phyloP scores from a whole-genome alignment of 1,140 invertebrate species.

The Oedothorax gibbosus region DNA sequence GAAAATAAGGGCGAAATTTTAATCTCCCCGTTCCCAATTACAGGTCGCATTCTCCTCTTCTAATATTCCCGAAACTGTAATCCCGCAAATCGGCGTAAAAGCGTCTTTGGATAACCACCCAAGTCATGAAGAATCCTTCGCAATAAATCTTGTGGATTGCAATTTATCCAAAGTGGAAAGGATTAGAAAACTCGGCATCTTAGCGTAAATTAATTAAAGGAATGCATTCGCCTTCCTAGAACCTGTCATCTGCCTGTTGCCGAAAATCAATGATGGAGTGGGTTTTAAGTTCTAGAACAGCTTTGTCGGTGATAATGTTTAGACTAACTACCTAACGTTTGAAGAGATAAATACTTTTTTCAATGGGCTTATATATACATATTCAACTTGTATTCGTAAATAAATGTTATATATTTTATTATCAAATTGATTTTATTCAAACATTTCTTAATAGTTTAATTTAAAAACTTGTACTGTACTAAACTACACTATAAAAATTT shows the following conservation, averaged over 20 bases:
- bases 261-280: background rate
- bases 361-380: too few relatives aligned
- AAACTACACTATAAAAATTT: too few relatives aligned
- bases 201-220: conserved; percentile 34
- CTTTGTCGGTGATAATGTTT: too few relatives aligned
- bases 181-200: conserved; percentile 24
- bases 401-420: too few relatives aligned
- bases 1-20: background rate
- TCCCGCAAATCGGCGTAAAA: conserved; percentile 30
- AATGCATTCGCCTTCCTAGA: background rate
- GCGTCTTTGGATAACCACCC: background rate
- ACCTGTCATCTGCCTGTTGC: conserved; percentile 18
- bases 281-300: too few relatives aligned
- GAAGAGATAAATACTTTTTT: too few relatives aligned
- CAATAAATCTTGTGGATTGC: conserved; percentile 35
- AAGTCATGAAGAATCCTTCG: conserved; percentile 40
- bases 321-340: too few relatives aligned
- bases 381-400: too few relatives aligned
- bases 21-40: conserved; percentile 27
- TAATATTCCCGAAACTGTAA: background rate
- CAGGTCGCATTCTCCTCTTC: background rate
- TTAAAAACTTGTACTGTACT: too few relatives aligned
- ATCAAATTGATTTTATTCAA: too few relatives aligned
- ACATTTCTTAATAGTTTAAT: too few relatives aligned
- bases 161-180: background rate